Evolutionary conservation across 2,113 vertebrate genomes (phyloP).

Genomic region (Leucosticte australis): DNA sequence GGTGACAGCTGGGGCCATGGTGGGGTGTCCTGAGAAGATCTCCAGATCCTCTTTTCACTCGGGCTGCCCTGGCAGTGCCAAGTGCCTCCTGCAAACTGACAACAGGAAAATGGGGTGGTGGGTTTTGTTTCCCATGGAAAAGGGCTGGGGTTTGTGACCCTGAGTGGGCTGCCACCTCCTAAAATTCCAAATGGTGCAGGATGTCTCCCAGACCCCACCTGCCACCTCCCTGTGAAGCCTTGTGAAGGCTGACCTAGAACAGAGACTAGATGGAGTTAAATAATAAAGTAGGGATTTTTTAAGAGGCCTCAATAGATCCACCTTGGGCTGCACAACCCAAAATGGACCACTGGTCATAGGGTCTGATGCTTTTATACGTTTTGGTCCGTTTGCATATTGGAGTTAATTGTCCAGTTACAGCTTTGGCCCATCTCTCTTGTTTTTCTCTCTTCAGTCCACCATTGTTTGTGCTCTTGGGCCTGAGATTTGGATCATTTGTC

Average conservation of each 20-base stretch:
- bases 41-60: neutral
- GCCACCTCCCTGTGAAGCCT: neutral
- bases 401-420: neutral
- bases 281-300: neutral
- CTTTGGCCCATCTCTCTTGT: neutral
- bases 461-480: neutral
- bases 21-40: neutral
- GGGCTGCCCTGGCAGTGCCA: neutral
- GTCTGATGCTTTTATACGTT: too few species aligned
- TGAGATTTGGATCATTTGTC: neutral
- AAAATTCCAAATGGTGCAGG: neutral
- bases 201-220: neutral
- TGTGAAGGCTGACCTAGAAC: neutral
- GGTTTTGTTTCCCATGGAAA: neutral
- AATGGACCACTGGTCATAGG: too few species aligned
- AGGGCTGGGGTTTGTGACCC: neutral
- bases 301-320: too few species aligned
- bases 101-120: neutral
- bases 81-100: neutral
- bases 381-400: neutral
- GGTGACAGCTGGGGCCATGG: neutral
- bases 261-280: neutral
- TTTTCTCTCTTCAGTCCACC: neutral
- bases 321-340: too few species aligned
- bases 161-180: neutral